Conservation (phyloP, 2,113 vertebrate species). For the Coptodon rendalli region DNA sequence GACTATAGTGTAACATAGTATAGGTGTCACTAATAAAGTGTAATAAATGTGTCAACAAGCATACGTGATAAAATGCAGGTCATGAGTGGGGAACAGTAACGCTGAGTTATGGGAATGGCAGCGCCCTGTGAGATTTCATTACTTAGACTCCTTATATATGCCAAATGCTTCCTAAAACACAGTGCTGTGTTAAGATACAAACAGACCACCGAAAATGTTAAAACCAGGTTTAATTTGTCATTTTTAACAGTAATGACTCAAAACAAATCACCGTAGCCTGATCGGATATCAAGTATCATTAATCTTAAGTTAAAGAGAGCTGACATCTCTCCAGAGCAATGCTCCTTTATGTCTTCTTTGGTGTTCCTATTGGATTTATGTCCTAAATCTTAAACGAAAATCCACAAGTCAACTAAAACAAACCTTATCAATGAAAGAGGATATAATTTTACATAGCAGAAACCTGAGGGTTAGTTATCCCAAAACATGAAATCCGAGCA, state of each 20-base stretch:
- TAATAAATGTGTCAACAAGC: background rate
- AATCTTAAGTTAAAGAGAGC: conserved; percentile 5
- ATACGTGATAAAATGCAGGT: conserved; percentile 2
- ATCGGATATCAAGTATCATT: conserved; percentile 7
- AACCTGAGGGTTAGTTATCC: background rate
- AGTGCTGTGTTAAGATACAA: background rate
- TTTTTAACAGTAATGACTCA: background rate
- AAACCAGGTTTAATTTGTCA: background rate
- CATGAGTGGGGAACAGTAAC: conserved; percentile 2
- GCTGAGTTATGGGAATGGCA: conserved; percentile 29
- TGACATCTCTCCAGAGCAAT: background rate
- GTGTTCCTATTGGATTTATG: background rate
- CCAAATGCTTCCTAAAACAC: background rate
- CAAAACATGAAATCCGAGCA: background rate
- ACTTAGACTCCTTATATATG: background rate
- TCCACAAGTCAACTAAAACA: background rate
- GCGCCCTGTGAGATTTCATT: conserved; percentile 1
- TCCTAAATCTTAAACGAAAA: background rate
- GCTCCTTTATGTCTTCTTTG: background rate
- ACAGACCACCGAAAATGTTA: background rate
- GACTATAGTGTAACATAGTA: background rate
- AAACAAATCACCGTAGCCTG: background rate
- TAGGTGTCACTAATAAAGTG: background rate
- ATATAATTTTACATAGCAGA: background rate
- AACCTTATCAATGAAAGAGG: background rate